These are phyloP conservation scores for Julus scandinavius DNA, from an alignment of 2,888 invertebrate genomes.

Conservation along the genomic window DNA sequence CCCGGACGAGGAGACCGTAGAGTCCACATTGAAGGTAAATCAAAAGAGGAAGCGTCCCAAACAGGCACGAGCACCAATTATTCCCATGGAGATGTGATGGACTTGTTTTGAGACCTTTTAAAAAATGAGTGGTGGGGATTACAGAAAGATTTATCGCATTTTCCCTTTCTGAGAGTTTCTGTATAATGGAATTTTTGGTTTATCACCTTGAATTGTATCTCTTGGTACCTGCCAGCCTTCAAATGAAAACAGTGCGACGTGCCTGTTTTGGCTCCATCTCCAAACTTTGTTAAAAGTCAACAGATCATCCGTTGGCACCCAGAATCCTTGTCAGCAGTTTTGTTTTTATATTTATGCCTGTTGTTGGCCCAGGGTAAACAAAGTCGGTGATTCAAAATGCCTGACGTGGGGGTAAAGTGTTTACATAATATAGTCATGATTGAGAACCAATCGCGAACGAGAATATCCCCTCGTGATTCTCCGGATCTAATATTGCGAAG, in stretches of 20 bases:
- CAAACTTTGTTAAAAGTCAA: neutral
- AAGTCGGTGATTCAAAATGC: neutral
- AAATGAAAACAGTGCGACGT: neutral
- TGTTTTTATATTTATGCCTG: neutral
- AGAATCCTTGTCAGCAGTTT: neutral
- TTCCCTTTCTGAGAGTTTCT: neutral
- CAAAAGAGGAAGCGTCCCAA: too few species aligned
- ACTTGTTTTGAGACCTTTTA: too few species aligned
- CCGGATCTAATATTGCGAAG: neutral
- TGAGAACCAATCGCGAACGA: neutral
- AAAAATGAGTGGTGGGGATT: too few species aligned
- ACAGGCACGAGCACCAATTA: too few species aligned
- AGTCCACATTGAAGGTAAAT: constrained; percentile 71
- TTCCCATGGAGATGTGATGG: too few species aligned
- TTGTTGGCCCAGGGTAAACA: neutral
- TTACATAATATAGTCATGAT: neutral
- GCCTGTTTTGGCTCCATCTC: neutral
- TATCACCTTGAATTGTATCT: neutral
- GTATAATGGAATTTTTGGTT: neutral
- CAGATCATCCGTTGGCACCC: neutral
- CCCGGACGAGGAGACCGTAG: constrained; percentile 75
- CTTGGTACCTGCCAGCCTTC: constrained; percentile 16
- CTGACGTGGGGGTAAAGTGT: neutral
- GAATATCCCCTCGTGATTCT: too few species aligned
- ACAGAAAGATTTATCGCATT: neutral